These are phyloP conservation scores for Arizona elegans DNA, from an alignment of 2,113 vertebrate genomes.

Conservation along the genomic window DNA sequence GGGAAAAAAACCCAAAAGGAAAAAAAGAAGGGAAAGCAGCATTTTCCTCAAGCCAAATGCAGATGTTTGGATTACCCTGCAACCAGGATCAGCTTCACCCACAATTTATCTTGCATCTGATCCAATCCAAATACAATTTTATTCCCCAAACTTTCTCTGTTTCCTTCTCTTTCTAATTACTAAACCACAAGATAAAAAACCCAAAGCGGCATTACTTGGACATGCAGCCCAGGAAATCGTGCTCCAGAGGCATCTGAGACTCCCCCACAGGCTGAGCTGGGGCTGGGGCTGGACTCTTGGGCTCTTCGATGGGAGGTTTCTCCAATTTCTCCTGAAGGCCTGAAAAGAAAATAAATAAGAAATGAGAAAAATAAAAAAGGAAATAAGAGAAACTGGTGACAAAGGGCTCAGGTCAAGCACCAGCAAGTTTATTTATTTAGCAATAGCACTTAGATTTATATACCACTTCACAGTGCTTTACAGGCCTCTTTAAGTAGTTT, in stretches of 20 bases:
- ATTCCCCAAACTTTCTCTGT: not conserved
- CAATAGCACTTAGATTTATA: too few relatives aligned
- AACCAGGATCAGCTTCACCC: not conserved
- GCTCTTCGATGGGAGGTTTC: slow-evolving; percentile 68
- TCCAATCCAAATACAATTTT: not conserved
- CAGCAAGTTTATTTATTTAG: not conserved
- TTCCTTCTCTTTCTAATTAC: not conserved
- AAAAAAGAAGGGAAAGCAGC: not conserved
- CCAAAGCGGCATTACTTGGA: slow-evolving; percentile 76
- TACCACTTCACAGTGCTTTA: too few relatives aligned
- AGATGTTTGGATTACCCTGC: not conserved
- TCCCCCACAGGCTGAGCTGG: slow-evolving; percentile 62
- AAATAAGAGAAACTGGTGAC: not conserved
- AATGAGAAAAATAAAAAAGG: not conserved
- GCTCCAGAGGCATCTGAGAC: slow-evolving; percentile 71
- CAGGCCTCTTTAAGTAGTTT: too few relatives aligned
- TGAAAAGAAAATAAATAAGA: slow-evolving; percentile 30
- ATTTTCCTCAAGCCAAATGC: not conserved
- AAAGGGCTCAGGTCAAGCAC: not conserved
- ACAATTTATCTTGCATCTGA: not conserved
- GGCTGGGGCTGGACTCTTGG: slow-evolving; percentile 72
- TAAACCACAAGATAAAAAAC: not conserved
- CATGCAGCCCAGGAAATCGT: slow-evolving; percentile 96
- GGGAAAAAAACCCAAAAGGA: not conserved
- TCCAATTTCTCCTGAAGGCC: slow-evolving; percentile 74